These are phyloP conservation scores for Micromys minutus DNA, from an alignment of 2,113 vertebrate species.

Conservation along the genomic window DNA sequence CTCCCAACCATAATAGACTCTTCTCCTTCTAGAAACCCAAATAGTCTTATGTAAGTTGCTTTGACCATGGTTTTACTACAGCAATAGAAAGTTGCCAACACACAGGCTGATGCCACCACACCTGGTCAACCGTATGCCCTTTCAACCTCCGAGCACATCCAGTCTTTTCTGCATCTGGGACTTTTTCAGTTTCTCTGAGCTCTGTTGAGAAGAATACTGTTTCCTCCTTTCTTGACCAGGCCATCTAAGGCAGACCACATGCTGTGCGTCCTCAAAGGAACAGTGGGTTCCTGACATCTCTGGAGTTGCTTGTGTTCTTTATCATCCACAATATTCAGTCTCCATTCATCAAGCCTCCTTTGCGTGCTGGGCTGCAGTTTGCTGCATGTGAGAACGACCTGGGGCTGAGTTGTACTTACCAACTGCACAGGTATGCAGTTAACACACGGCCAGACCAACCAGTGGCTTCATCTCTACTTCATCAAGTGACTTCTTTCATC, in stretches of 20 bases:
- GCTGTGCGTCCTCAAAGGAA: not conserved
- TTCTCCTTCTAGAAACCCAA: not conserved
- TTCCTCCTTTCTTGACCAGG: not conserved
- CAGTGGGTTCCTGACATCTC: not conserved
- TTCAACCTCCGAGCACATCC: not conserved
- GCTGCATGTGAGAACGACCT: not conserved
- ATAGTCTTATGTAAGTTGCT: not conserved
- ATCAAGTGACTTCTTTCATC: not conserved
- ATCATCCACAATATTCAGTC: not conserved
- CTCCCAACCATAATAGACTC: not conserved
- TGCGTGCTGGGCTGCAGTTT: not conserved
- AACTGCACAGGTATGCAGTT: not conserved
- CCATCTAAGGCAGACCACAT: not conserved
- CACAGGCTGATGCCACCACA: not conserved
- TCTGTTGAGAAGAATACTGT: not conserved
- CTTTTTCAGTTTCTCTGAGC: not conserved
- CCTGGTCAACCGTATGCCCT: rapidly evolving
- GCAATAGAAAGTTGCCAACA: not conserved
- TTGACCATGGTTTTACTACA: not conserved
- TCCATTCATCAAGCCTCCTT: not conserved
- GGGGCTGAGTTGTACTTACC: not conserved
- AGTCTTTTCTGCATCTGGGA: not conserved
- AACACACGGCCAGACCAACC: not conserved
- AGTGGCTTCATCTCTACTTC: not conserved
- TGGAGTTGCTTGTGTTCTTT: not conserved